phyloP scores from a whole-genome alignment of 2,113 vertebrate genomes.

The Odocoileus virginianus region DNA sequence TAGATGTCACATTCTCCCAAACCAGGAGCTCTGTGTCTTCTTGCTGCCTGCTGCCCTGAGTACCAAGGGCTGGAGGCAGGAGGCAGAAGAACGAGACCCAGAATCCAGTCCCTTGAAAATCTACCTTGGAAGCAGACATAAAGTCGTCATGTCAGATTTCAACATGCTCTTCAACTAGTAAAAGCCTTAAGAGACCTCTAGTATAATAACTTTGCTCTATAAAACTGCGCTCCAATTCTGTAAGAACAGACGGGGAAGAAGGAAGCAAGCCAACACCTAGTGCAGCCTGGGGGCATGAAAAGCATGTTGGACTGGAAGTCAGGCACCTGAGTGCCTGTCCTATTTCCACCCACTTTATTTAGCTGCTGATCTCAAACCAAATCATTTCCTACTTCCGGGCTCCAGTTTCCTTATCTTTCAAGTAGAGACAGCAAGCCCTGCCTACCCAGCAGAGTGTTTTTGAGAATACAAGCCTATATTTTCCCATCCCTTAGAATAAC shows the following conservation, averaged over 20 bases:
- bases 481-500: background rate
- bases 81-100: background rate
- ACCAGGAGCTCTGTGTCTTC: background rate
- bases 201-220: constrained; percentile 1
- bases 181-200: constrained; percentile 22
- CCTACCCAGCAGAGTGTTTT: background rate
- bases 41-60: background rate
- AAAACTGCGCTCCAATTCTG: constrained; percentile 22
- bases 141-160: background rate
- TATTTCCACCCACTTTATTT: constrained; percentile 50
- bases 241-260: background rate
- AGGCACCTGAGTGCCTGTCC: constrained; percentile 22
- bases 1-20: background rate
- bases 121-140: background rate
- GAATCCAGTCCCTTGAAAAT: constrained; percentile 7
- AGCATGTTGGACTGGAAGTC: background rate
- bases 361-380: constrained; percentile 46
- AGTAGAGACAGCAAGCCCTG: background rate
- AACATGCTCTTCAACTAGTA: background rate
- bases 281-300: background rate
- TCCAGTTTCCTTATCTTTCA: constrained; percentile 24
- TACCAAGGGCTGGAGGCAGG: background rate
- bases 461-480: background rate
- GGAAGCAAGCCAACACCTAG: background rate
- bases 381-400: constrained; percentile 38